Evolutionary conservation across 2,797 vertebrate genomes (phyloP), one percentile per base, ranked within the genome.

Genomic region (Sebastes variabilis): DNA sequence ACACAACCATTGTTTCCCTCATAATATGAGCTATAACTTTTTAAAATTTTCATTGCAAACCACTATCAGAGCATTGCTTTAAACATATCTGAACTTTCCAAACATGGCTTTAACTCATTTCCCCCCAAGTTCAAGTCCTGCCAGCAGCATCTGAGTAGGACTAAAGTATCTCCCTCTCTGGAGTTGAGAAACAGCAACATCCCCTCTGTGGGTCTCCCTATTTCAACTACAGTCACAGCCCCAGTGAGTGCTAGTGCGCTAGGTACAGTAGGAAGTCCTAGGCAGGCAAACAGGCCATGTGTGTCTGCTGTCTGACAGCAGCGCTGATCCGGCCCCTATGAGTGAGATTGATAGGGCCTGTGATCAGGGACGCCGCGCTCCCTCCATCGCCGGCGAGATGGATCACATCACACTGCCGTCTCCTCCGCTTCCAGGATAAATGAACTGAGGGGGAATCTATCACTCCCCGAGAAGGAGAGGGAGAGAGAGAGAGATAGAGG

Each of bases 401-500:
- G 95, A 95, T 96, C 93, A 92, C 95, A 95, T 95, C 93, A 93
- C 94, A 93, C 91, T 66, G 85, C 90, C 90, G 92, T 94, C 94
- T 95, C 94, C 93, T 95, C 94, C 69, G 93, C 92, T 96, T 95
- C 93, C 93, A 95, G 93, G 95, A 96, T 95, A 95, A 96, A 96
- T 96, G 95, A 96, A 95, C 94, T 95, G 93, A 94, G 92, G 85
- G 92, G 93, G 93, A 95, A 95, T 96, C 94, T 95, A 96, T 96
- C 94, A 96, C 93, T 95, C 91, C 82, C 80, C 27, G 86, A 92
- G 93, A 93, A 87, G 92, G 90, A 89, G 89, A 84, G 85, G 1
- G 88, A 38, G 38, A 12, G 11, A 73, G 77, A 79, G 81, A 81
- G 81, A 82, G 84, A 80, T 25, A 72, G 82, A 77, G 75, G 58